Percentiles rank a stretch among this genome's conserved stretches.
phyloP scores from a whole-genome alignment of 1,140 invertebrate species.

The Galendromus occidentalis region DNA sequence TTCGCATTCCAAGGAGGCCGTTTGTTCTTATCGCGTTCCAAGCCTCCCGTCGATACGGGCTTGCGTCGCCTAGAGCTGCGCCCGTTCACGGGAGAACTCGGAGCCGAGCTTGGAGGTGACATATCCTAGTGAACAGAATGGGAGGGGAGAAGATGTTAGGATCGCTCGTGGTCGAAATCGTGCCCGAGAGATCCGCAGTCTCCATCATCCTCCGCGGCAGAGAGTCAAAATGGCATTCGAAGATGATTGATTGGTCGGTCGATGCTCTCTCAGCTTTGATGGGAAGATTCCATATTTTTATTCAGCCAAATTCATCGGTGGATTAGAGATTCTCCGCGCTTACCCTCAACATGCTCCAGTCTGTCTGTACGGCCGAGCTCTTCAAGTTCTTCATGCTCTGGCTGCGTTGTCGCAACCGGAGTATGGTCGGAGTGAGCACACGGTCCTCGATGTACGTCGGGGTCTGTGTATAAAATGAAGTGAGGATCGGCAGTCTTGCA shows the following conservation, averaged over 20 bases:
- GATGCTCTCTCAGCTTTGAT: no score
- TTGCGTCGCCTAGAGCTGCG: not conserved
- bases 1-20: not conserved
- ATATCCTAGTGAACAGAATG: not conserved
- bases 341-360: not conserved
- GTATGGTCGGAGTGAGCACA: not conserved
- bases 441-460: slow-evolving; percentile 1
- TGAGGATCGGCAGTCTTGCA: not conserved
- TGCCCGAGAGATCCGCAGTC: no score
- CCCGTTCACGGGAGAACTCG: slow-evolving; percentile 1
- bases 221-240: no score
- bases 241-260: no score
- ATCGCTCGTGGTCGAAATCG: no score
- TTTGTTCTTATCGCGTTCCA: not conserved
- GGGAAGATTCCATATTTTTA: no score
- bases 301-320: no score
- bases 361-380: not conserved
- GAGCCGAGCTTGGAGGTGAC: slow-evolving; percentile 2
- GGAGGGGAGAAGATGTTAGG: no score
- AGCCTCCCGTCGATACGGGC: not conserved
- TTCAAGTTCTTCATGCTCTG: not conserved
- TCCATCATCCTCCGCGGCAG: no score
- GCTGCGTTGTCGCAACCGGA: not conserved
- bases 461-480: not conserved
- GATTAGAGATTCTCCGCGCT: not conserved